Conservation (phyloP, 2,113 vertebrate species). For the Tachysurus vachellii region DNA sequence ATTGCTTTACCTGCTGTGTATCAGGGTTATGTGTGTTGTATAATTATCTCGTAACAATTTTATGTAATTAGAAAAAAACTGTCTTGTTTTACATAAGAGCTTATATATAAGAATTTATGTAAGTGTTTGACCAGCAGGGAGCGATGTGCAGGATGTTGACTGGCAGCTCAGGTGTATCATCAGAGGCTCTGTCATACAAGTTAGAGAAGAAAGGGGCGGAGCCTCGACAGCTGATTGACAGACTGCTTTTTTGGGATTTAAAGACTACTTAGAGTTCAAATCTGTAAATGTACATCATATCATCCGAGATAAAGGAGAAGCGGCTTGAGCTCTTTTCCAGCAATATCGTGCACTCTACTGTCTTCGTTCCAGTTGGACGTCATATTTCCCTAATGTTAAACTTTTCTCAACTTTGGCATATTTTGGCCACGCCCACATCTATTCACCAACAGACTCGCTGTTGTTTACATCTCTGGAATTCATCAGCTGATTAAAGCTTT, state of each 20-base stretch:
- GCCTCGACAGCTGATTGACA: not conserved
- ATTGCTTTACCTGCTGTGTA: not conserved
- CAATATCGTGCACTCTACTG: too few relatives aligned
- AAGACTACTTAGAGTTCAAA: not conserved
- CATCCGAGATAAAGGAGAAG: too few relatives aligned
- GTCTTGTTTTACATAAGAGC: not conserved
- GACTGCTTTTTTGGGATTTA: not conserved
- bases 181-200: not conserved
- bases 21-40: not conserved
- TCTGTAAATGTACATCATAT: too few relatives aligned
- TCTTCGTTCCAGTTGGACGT: too few relatives aligned
- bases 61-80: not conserved
- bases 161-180: constrained; percentile 10
- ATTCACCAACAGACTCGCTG: too few relatives aligned
- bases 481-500: too few relatives aligned
- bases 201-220: not conserved
- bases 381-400: too few relatives aligned
- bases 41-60: not conserved
- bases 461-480: too few relatives aligned
- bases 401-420: too few relatives aligned
- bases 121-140: constrained; percentile 4
- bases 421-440: too few relatives aligned
- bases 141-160: not conserved
- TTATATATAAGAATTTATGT: not conserved
- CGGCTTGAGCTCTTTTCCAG: too few relatives aligned